Evolutionary conservation across 2,888 invertebrate species (phyloP), one percentile per base, ranked within the genome.

Genomic region (Melanostoma scalare): DNA sequence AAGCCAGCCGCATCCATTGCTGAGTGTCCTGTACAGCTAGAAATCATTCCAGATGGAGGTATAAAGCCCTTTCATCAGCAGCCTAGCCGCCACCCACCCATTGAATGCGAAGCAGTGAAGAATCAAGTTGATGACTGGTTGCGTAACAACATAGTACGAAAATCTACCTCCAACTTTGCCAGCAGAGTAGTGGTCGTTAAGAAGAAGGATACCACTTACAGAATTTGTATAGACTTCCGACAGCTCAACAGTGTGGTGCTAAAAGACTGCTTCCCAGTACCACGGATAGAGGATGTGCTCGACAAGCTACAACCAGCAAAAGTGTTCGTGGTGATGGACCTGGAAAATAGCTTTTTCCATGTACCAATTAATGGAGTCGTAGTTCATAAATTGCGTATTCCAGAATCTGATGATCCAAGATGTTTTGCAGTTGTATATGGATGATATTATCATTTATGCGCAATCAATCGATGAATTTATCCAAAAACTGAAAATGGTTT

Each of bases 31-130:
- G 30, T 74, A 78, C 55, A 36, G 55, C 55, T 55, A 36, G 86
- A 86, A 42, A 88, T 89, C 10, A 65, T 89, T 40, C 42, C 89
- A 4, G 86, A 80, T 48, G 88, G 89, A 56, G 88, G 89, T 4
- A 52, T 52, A 1, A 73, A 75, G 9, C 89, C 89, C 0, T 86
- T 89, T 1, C 86, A 86, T 6, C 73, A 86, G 31, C 55, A 82
- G 40, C 87, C 87, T 0, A 73, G 88, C 46, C 71, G 88, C 30
- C 30, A 20, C 4, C 10, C 6, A 6, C 10, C 10, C 4, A 4
- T 6, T 2, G 52, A 52, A 52, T 52, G 10, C 52, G 20, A 81
- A 4, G 85, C 78, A 55, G 87, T 89, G 0, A 85, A 88, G 6
- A 58, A 78, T 1, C 87, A 87, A 82, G 81, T 90, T n/a, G 50